Percentiles rank a stretch among this genome's conserved stretches.
Conservation (phyloP, 2,888 invertebrate genomes). For the Dendrolimus houi region DNA sequence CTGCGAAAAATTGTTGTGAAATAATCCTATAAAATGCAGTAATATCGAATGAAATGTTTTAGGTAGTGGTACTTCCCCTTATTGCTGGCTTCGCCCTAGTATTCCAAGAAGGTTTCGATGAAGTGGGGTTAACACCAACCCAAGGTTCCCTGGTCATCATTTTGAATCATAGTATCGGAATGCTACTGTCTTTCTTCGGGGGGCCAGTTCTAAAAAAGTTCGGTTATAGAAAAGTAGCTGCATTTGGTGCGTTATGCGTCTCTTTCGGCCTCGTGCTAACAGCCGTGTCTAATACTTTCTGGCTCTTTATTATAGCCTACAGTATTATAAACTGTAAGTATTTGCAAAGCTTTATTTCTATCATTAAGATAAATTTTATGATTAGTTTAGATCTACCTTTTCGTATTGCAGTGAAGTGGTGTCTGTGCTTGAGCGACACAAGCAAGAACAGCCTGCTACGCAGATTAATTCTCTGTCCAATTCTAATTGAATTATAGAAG, state of each 20-base stretch:
- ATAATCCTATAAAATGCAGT: no score
- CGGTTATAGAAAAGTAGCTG: conserved; percentile 80
- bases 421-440: no score
- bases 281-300: conserved; percentile 71
- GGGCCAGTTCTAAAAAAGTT: conserved; percentile 78
- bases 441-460: no score
- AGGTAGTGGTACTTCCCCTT: conserved; percentile 74
- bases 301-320: conserved; percentile 78
- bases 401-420: no score
- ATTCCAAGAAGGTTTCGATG: conserved; percentile 78
- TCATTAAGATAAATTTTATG: no score
- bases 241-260: conserved; percentile 71
- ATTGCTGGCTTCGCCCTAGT: conserved; percentile 81
- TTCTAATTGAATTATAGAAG: no score
- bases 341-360: no score
- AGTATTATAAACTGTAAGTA: conserved; percentile 83
- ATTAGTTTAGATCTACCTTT: no score
- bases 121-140: conserved; percentile 74
- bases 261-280: conserved; percentile 77
- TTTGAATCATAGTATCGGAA: conserved; percentile 80
- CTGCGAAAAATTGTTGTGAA: no score
- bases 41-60: conserved; percentile 15
- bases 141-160: conserved; percentile 80
- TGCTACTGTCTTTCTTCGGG: conserved; percentile 79
- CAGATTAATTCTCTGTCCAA: no score